These are phyloP conservation scores for Trissoscelio sp. DNA, from an alignment of 2,888 invertebrate genomes.

Conservation along the genomic window DNA sequence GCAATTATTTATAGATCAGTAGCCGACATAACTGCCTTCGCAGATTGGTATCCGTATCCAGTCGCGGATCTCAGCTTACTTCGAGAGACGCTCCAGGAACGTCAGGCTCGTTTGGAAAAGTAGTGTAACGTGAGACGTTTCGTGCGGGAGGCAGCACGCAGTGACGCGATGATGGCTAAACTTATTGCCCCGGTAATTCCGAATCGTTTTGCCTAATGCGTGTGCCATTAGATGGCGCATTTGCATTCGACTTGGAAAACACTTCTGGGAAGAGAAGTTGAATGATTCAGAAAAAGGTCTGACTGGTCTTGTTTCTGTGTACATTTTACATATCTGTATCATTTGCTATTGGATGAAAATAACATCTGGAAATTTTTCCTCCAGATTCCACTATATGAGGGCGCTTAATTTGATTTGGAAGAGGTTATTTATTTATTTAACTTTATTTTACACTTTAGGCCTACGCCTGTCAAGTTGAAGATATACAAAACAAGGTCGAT, in stretches of 20 bases:
- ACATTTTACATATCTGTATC: too few relatives aligned
- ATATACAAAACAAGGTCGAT: too few relatives aligned
- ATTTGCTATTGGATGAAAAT: too few relatives aligned
- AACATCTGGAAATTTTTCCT: too few relatives aligned
- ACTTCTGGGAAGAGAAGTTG: not conserved
- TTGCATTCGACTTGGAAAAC: not conserved
- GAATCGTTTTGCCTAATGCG: not conserved
- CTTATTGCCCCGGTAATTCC: constrained; percentile 12
- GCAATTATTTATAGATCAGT: constrained; percentile 59
- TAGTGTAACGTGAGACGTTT: constrained; percentile 21
- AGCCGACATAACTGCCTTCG: constrained; percentile 51
- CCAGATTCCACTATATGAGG: too few relatives aligned
- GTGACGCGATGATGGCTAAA: constrained; percentile 20
- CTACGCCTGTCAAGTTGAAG: too few relatives aligned
- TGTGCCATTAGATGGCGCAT: not conserved
- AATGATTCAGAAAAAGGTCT: too few relatives aligned
- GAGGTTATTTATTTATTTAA: too few relatives aligned
- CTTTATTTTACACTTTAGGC: too few relatives aligned
- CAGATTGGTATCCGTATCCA: constrained; percentile 53
- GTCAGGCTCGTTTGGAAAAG: constrained; percentile 15
- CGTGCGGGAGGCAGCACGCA: not conserved
- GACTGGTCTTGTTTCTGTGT: not conserved
- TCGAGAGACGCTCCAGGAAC: constrained; percentile 14
- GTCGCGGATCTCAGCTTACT: constrained; percentile 53
- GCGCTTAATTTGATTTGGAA: too few relatives aligned